phyloP scores from a whole-genome alignment of 2,113 vertebrate genomes.

The Erpornis zantholeuca region DNA sequence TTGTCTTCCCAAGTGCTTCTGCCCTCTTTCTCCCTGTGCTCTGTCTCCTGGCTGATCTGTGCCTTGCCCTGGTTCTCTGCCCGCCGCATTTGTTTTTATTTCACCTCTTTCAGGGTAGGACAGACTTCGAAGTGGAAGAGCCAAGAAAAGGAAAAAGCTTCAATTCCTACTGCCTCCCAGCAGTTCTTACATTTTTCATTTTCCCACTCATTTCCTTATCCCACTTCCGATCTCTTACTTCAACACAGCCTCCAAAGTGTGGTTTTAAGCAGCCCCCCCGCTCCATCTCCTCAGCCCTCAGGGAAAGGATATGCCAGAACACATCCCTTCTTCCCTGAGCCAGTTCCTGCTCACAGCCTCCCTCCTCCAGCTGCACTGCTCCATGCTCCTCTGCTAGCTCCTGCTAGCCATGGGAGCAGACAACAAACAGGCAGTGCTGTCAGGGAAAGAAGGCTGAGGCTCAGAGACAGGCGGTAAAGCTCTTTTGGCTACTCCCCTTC shows the following conservation, averaged over 20 bases:
- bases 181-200: background rate
- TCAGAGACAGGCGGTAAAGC: background rate
- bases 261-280: background rate
- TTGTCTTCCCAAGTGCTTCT: background rate
- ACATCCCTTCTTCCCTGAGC: background rate
- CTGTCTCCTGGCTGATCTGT: background rate
- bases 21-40: background rate
- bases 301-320: background rate
- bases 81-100: background rate
- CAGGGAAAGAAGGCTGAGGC: background rate
- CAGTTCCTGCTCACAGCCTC: background rate
- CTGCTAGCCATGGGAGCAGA: background rate
- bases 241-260: background rate
- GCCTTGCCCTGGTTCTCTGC: background rate
- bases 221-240: background rate
- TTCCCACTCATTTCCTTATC: constrained; percentile 30
- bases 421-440: background rate
- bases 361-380: background rate
- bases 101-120: background rate
- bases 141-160: background rate
- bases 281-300: background rate
- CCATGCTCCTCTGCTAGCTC: background rate
- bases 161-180: background rate
- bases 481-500: background rate
- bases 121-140: constrained; percentile 15